Evolutionary conservation across 1,140 invertebrate genomes (phyloP).

Genomic region (Neoseiulus cucumeris): DNA sequence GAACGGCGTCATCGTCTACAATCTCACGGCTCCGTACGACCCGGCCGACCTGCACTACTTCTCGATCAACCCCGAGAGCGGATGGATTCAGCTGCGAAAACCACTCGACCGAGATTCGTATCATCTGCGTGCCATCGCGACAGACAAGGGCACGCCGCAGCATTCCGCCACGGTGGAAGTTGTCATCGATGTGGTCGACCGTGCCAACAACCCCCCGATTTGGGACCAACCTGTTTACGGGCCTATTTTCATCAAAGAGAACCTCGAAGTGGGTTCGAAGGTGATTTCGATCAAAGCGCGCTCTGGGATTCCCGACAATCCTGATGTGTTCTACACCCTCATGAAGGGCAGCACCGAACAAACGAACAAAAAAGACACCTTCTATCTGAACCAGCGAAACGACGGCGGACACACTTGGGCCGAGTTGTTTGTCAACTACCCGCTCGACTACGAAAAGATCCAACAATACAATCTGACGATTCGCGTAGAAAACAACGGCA

Average conservation of each 20-base stretch:
- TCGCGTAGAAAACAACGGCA: slow-evolving; percentile 87
- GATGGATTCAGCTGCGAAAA: slow-evolving; percentile 83
- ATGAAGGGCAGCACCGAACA: slow-evolving; percentile 85
- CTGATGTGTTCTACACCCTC: slow-evolving; percentile 75
- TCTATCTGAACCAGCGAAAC: slow-evolving; percentile 74
- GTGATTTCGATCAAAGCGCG: slow-evolving; percentile 84
- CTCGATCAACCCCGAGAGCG: slow-evolving; percentile 81
- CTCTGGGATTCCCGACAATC: slow-evolving; percentile 85
- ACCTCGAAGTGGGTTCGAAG: slow-evolving; percentile 89
- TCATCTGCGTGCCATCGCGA: slow-evolving; percentile 74
- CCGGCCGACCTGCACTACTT: slow-evolving; percentile 74
- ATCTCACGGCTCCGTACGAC: slow-evolving; percentile 60
- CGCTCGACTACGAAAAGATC: slow-evolving; percentile 78
- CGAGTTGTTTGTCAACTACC: slow-evolving; percentile 73
- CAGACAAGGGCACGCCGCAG: slow-evolving; percentile 64
- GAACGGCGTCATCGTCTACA: slow-evolving; percentile 47
- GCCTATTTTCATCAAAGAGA: slow-evolving; percentile 87
- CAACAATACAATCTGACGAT: slow-evolving; percentile 89
- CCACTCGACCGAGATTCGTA: slow-evolving; percentile 83
- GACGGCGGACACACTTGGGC: slow-evolving; percentile 71
- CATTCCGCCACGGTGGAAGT: slow-evolving; percentile 80
- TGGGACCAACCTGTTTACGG: slow-evolving; percentile 82
- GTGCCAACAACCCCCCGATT: slow-evolving; percentile 88
- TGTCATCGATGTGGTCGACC: slow-evolving; percentile 89
- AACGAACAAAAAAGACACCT: slow-evolving; percentile 84